These are phyloP conservation scores for Trachelus tabidus DNA, from an alignment of 2,888 invertebrate genomes.

Conservation along the genomic window DNA sequence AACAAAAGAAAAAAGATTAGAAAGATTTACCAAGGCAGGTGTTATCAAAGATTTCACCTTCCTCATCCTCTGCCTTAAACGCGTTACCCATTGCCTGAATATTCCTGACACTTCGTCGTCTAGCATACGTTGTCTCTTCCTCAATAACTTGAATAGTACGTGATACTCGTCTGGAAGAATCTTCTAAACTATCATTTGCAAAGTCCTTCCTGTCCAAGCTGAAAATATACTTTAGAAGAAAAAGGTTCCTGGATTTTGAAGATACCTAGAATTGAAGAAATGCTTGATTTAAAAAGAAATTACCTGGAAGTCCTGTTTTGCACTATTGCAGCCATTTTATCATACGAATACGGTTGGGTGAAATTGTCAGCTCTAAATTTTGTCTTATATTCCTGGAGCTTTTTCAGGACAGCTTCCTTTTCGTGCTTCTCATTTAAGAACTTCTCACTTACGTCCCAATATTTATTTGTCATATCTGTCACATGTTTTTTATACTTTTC, in stretches of 20 bases:
- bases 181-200: slow-evolving; percentile 11
- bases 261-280: background rate
- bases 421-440: slow-evolving; percentile 71
- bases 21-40: slow-evolving; percentile 72
- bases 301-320: background rate
- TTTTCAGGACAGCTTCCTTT: slow-evolving; percentile 68
- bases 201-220: slow-evolving; percentile 47
- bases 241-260: background rate
- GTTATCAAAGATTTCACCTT: slow-evolving; percentile 86
- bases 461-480: slow-evolving; percentile 68
- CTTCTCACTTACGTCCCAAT: slow-evolving; percentile 74
- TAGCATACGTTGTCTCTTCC: slow-evolving; percentile 46
- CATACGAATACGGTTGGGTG: background rate
- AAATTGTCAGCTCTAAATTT: background rate
- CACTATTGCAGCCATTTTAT: background rate
- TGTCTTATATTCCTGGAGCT: slow-evolving; percentile 42
- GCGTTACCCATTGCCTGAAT: slow-evolving; percentile 62
- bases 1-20: background rate
- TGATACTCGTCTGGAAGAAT: background rate
- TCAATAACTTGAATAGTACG: slow-evolving; percentile 38
- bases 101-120: slow-evolving; percentile 52
- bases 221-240: slow-evolving; percentile 17
- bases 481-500: slow-evolving; percentile 70
- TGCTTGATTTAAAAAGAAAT: background rate
- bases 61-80: slow-evolving; percentile 78